Percentiles rank a stretch among this genome's conserved stretches.
Conservation (phyloP, 2,113 vertebrate species). For the Cisticola juncidis region DNA sequence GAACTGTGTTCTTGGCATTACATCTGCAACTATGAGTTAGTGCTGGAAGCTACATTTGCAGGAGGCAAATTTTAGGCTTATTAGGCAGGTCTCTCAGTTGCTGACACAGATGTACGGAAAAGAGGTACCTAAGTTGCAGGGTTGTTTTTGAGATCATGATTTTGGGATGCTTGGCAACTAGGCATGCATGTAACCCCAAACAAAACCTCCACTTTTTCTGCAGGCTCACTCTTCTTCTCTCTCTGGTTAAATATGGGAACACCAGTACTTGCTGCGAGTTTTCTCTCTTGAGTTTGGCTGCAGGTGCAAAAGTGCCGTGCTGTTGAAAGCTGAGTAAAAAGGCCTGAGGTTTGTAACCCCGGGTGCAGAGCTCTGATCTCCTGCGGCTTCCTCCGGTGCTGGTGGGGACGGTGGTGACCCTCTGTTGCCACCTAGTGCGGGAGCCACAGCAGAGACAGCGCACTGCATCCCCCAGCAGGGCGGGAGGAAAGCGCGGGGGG, state of each 20-base stretch:
- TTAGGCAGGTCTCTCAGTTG: not conserved
- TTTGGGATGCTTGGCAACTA: not conserved
- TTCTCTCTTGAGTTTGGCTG: not conserved
- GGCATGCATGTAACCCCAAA: not conserved
- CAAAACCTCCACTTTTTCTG: accelerated
- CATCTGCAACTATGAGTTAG: not conserved
- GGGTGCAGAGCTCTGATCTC: accelerated
- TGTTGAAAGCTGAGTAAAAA: not conserved
- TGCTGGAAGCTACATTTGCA: not conserved
- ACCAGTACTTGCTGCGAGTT: not conserved
- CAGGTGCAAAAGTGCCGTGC: not conserved
- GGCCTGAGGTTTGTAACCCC: not conserved
- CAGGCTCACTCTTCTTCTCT: not conserved
- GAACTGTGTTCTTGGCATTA: not conserved
- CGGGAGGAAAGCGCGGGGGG: not conserved
- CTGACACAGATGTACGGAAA: not conserved
- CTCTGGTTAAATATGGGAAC: not conserved
- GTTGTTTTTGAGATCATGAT: not conserved
- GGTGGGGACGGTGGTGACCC: not conserved
- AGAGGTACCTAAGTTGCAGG: not conserved
- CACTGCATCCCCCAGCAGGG: accelerated
- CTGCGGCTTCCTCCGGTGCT: not conserved
- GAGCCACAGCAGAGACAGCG: not conserved
- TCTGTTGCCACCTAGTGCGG: constrained; percentile 39
- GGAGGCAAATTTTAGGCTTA: not conserved